Conservation (phyloP, 2,888 invertebrate genomes). For the Melitaea athalia region DNA sequence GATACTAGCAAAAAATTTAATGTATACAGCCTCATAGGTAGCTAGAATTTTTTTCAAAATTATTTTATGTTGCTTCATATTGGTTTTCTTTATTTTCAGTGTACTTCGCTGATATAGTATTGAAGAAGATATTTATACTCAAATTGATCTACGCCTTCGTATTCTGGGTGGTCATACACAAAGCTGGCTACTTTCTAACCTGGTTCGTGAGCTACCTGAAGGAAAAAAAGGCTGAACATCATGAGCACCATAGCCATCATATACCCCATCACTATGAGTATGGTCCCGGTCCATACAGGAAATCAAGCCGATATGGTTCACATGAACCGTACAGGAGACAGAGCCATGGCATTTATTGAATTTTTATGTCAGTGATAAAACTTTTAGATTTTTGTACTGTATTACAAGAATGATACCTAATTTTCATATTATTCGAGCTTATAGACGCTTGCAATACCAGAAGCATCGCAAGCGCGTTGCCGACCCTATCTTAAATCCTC, state of each 20-base stretch:
- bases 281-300: constrained; percentile 47
- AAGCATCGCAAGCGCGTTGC: too few relatives aligned
- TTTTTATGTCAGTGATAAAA: neutral
- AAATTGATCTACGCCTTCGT: constrained; percentile 72
- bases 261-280: constrained; percentile 40
- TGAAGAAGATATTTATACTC: constrained; percentile 73
- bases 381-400: too few relatives aligned
- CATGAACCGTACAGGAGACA: constrained; percentile 50
- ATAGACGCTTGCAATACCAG: too few relatives aligned
- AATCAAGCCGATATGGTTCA: constrained; percentile 40
- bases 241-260: constrained; percentile 47
- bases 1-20: too few relatives aligned
- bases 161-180: constrained; percentile 71
- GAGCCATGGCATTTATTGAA: constrained; percentile 39
- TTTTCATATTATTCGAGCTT: too few relatives aligned
- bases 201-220: constrained; percentile 73
- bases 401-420: too few relatives aligned
- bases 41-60: constrained; percentile 10
- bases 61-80: neutral
- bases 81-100: constrained; percentile 53
- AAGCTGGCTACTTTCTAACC: constrained; percentile 73
- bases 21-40: too few relatives aligned
- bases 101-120: constrained; percentile 66
- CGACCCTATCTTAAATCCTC: too few relatives aligned
- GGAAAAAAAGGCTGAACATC: constrained; percentile 61